phyloP scores from a whole-genome alignment of 2,113 vertebrate genomes.

The Todiramphus chloris region DNA sequence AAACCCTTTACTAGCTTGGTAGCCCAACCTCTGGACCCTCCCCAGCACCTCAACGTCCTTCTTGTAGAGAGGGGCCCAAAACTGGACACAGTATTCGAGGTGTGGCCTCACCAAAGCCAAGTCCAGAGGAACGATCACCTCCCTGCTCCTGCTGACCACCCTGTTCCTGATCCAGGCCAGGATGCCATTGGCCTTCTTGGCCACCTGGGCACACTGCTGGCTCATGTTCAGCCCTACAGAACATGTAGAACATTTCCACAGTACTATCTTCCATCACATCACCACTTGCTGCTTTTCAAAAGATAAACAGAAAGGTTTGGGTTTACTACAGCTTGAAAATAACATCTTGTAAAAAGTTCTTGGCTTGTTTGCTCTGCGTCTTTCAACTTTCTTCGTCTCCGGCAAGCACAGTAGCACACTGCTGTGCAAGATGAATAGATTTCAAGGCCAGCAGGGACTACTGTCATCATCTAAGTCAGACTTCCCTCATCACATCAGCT shows the following conservation, averaged over 20 bases:
- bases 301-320: not conserved
- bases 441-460: not conserved
- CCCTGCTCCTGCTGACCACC: no score
- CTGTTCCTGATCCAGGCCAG: no score
- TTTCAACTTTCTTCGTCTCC: not conserved
- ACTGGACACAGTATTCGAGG: no score
- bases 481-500: no score
- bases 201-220: not conserved
- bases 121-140: no score
- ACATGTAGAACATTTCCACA: not conserved
- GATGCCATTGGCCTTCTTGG: no score
- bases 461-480: not conserved
- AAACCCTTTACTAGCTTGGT: no score
- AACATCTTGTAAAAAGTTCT: not conserved
- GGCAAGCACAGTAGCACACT: not conserved
- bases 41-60: no score
- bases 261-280: not conserved
- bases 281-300: not conserved
- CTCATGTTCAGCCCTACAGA: no score
- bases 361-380: not conserved
- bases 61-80: no score
- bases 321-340: not conserved
- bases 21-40: no score
- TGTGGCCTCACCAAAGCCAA: no score
- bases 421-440: not conserved